These are phyloP conservation scores for Pteropus alecto DNA, from an alignment of 2,113 vertebrate species.

Conservation along the genomic window DNA sequence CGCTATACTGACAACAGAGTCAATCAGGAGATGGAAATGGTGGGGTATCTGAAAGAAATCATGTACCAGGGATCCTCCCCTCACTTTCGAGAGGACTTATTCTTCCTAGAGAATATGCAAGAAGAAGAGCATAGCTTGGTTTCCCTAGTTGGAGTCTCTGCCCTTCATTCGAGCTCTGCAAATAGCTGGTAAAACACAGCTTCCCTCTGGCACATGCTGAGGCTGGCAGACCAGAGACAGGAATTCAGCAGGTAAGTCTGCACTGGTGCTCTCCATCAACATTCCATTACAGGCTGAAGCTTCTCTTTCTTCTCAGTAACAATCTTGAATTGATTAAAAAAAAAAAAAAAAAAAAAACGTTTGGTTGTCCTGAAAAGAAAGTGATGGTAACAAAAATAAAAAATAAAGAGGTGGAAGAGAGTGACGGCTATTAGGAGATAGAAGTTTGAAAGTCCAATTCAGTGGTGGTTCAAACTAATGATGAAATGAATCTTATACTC, in stretches of 20 bases:
- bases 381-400: neutral
- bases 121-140: neutral
- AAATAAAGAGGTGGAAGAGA: neutral
- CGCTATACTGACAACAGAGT: neutral
- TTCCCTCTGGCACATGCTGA: no score
- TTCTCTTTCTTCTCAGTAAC: neutral
- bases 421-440: neutral
- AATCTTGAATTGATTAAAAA: neutral
- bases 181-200: neutral
- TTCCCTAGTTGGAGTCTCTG: neutral
- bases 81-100: neutral
- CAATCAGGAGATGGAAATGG: neutral
- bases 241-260: neutral
- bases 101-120: neutral
- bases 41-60: neutral
- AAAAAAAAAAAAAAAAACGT: neutral
- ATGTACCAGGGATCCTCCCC: neutral
- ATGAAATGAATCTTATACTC: neutral
- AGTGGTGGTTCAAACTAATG: neutral
- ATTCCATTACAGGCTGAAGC: no score
- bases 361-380: neutral
- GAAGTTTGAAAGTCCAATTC: neutral
- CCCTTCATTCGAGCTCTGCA: neutral
- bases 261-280: neutral
- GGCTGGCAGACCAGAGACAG: neutral